These are phyloP conservation scores for Atopsyche davidsoni DNA, from an alignment of 1,140 invertebrate genomes.

Conservation along the genomic window DNA sequence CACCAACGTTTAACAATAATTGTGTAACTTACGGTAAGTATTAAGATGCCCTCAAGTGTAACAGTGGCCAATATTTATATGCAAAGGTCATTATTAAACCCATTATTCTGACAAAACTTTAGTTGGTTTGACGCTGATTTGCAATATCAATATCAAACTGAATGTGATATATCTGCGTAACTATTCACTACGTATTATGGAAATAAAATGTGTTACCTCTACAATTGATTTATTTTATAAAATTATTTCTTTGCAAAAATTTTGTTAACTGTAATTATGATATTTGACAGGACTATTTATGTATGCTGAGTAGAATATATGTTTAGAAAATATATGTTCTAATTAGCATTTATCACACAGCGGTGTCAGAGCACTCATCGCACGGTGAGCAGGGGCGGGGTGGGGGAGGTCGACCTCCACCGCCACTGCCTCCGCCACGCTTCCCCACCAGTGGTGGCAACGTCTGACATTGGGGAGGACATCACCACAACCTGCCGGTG, in stretches of 20 bases:
- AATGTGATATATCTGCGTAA: too few species aligned
- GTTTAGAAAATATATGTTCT: neutral
- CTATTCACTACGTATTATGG: neutral
- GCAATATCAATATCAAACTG: too few species aligned
- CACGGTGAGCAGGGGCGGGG: conserved; percentile 30
- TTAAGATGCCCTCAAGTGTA: too few species aligned
- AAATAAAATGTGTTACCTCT: neutral
- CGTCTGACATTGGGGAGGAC: conserved; percentile 62
- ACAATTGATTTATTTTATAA: neutral
- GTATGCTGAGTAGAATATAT: neutral
- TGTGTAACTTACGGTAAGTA: too few species aligned
- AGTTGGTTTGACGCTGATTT: too few species aligned
- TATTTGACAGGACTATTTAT: too few species aligned
- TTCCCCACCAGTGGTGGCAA: conserved; percentile 59
- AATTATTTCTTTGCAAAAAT: neutral
- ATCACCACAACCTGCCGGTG: conserved; percentile 39
- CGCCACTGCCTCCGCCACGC: conserved; percentile 61
- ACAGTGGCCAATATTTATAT: too few species aligned
- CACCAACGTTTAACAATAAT: too few species aligned
- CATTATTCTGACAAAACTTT: too few species aligned
- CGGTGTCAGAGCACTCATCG: conserved; percentile 48
- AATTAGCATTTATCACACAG: conserved; percentile 14
- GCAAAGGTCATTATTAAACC: too few species aligned
- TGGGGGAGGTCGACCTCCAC: conserved; percentile 42
- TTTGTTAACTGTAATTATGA: neutral